Conservation (phyloP, 2,888 invertebrate species). For the Cheilosia vulpina region DNA sequence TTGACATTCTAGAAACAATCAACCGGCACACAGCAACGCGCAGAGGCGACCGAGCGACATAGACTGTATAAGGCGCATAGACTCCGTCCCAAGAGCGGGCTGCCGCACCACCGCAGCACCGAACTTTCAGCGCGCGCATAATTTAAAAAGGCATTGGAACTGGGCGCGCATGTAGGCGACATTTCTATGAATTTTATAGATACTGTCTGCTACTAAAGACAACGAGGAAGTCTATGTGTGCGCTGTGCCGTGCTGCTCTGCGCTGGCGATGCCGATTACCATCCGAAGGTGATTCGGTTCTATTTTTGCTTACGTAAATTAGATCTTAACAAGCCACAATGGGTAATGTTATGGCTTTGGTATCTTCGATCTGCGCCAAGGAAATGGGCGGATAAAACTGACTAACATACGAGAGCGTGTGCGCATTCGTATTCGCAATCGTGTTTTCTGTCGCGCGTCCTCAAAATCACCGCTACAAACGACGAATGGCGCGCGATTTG, state of each 20-base stretch:
- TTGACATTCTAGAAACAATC: conserved; percentile 73
- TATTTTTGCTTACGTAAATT: conserved; percentile 75
- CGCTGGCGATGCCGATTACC: conserved; percentile 68
- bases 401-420: conserved; percentile 59
- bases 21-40: conserved; percentile 52
- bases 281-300: conserved; percentile 75
- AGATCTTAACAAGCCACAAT: conserved; percentile 75
- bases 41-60: conserved; percentile 57
- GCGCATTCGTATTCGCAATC: conserved; percentile 47
- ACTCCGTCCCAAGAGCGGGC: conserved; percentile 22
- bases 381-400: conserved; percentile 73
- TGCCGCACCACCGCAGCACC: conserved; percentile 50
- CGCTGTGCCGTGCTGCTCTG: conserved; percentile 23
- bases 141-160: conserved; percentile 71
- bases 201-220: conserved; percentile 74
- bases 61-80: conserved; percentile 55
- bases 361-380: conserved; percentile 73
- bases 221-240: conserved; percentile 72
- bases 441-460: conserved; percentile 42
- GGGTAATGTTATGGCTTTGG: conserved; percentile 67
- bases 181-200: conserved; percentile 75
- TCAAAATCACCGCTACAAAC: conserved; percentile 58
- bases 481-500: conserved; percentile 27
- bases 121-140: conserved; percentile 71
- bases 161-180: conserved; percentile 75